Conservation (phyloP, 2,113 vertebrate species). For the Neoarius graeffei region DNA sequence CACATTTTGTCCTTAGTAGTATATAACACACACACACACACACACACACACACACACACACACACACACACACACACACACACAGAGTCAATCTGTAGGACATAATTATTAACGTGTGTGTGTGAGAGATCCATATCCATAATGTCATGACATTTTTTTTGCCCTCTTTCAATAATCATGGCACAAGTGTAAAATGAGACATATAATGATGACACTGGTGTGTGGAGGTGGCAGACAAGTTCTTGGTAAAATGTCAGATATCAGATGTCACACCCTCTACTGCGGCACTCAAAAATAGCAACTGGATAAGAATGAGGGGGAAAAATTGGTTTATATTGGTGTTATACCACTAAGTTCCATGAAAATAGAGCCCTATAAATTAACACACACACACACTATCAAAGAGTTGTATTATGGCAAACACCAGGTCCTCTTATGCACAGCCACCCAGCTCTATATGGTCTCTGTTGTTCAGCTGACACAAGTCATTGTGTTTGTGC, state of each 20-base stretch:
- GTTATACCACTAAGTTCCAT: not conserved
- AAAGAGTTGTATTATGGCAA: not conserved
- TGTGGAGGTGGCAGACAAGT: conserved; percentile 2
- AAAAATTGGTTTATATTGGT: not conserved
- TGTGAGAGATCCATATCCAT: not conserved
- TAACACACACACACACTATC: not conserved
- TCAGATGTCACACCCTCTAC: conserved; percentile 19
- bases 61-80: too few relatives aligned
- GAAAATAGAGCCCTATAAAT: conserved; percentile 1
- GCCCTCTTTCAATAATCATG: not conserved
- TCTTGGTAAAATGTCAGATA: conserved; percentile 17
- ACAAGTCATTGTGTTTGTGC: not conserved
- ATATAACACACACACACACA: too few relatives aligned
- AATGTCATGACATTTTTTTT: not conserved
- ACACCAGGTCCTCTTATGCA: not conserved
- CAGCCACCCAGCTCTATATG: conserved; percentile 9
- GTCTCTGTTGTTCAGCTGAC: not conserved
- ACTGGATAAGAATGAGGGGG: not conserved
- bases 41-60: too few relatives aligned
- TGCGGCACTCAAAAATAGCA: not conserved
- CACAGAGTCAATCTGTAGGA: not conserved
- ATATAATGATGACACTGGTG: not conserved
- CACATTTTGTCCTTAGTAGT: too few relatives aligned
- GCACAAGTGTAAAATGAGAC: not conserved
- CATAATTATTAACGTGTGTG: not conserved